Evolutionary conservation across 2,797 vertebrate species (phyloP), one percentile per base, ranked within the genome.

Genomic region (Hoplostethus mediterraneus): DNA sequence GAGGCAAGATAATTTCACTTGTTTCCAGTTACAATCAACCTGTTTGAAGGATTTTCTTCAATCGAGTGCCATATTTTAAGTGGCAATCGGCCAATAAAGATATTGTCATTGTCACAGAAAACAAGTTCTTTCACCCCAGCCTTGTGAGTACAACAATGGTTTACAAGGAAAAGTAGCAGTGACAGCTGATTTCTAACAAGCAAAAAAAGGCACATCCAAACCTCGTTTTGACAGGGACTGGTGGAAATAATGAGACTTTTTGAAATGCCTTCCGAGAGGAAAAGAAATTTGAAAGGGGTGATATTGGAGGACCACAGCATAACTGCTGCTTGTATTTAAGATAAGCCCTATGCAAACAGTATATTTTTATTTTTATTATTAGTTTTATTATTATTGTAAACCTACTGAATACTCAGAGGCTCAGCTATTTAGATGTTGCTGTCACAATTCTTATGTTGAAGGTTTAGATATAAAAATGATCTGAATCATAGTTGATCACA

Each of bases 1-100:
- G 16, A 40, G 5, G 25, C 4, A n/a, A 70, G 68, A 75, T 83
- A 80, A 81, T 73, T 63, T 42, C 14, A 73, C 78, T 78, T 67
- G 33, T 73, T 75, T 71, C 48, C 63, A 47, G 3, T 77, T 82
- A 81, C 77, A 80, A 61, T 89, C 85, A 87, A 68, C 28, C 60
- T 51, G 52, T 58, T 77, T 56, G 28, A 11, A 16, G 48, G 60
- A 62, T 59, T 71, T 73, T 52, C 53, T 73, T 31, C 17, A 70
- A 66, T 85, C 61, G 60, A 47, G 67, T 67, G 38, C 47, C 58
- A 70, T 76, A 77, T 85, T 76, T 75, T 61, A 17, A 80, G 79
- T 80, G 1, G 79, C 49, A 64, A 38, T 60, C 70, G 58, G 59
- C 13, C 59, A 73, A 61, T 33, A 63, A n/a, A 38, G 55, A 79